Evolutionary conservation across 2,888 invertebrate genomes (phyloP).

Genomic region (Rotaria magnacalcarata): DNA sequence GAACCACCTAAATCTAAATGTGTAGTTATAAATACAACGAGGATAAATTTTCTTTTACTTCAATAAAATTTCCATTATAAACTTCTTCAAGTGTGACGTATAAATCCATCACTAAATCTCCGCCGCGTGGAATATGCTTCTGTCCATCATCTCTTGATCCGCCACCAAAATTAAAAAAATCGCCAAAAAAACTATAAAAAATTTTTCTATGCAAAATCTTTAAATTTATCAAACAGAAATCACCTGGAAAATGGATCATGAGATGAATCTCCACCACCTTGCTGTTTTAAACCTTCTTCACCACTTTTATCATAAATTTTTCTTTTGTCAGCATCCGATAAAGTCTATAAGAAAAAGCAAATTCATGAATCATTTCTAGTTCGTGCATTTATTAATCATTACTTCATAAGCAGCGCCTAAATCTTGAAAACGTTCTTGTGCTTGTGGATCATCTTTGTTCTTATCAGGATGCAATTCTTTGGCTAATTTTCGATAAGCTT

Average conservation of each 20-base stretch:
- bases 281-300: slow-evolving; percentile 90
- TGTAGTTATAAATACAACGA: too few species aligned
- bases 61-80: slow-evolving; percentile 91
- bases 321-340: slow-evolving; percentile 76
- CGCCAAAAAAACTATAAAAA: slow-evolving; percentile 73
- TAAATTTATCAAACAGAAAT: background rate
- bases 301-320: slow-evolving; percentile 90
- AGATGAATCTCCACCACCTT: slow-evolving; percentile 61
- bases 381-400: slow-evolving; percentile 58
- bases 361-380: background rate
- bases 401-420: slow-evolving; percentile 90
- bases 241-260: slow-evolving; percentile 44
- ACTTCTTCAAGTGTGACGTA: slow-evolving; percentile 88
- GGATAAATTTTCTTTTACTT: slow-evolving; percentile 59
- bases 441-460: slow-evolving; percentile 85
- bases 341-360: background rate
- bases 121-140: slow-evolving; percentile 71
- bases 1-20: slow-evolving; percentile 66
- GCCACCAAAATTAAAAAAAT: slow-evolving; percentile 71
- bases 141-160: slow-evolving; percentile 54
- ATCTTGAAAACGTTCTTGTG: slow-evolving; percentile 88
- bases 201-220: background rate
- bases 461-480: slow-evolving; percentile 96
- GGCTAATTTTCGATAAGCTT: slow-evolving; percentile 88
- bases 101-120: slow-evolving; percentile 84